phyloP scores from a whole-genome alignment of 2,113 vertebrate species.

The Chloroceryle aenea region DNA sequence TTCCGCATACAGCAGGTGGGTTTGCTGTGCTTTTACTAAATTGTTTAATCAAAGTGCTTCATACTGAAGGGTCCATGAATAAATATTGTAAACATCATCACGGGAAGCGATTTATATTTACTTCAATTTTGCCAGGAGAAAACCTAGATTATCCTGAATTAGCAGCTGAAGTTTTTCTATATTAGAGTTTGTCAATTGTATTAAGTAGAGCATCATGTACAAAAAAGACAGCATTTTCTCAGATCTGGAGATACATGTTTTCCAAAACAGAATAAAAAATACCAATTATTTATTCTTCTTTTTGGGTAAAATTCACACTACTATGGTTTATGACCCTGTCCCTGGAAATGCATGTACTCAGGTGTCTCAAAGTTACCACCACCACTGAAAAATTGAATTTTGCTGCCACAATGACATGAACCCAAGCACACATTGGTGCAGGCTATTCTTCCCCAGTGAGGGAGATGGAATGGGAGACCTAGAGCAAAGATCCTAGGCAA shows the following conservation, averaged over 20 bases:
- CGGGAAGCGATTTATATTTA: conserved; percentile 62
- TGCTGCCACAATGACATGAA: not conserved
- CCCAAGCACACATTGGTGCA: not conserved
- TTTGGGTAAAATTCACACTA: not conserved
- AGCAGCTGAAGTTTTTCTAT: conserved; percentile 14
- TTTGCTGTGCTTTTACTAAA: conserved; percentile 68
- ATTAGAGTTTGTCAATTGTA: not conserved
- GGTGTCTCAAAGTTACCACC: not conserved
- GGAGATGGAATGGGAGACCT: not conserved
- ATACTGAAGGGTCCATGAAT: conserved; percentile 65
- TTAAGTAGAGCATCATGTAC: not conserved
- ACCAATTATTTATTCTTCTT: not conserved
- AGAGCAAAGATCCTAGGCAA: not conserved
- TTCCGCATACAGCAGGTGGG: conserved; percentile 57
- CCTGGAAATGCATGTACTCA: not conserved
- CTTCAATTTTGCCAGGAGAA: conserved; percentile 47
- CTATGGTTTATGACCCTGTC: not conserved
- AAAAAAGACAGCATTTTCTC: not conserved
- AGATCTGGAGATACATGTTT: not conserved
- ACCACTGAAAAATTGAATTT: not conserved
- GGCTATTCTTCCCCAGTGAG: not conserved
- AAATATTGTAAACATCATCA: conserved; percentile 67
- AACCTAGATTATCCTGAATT: conserved; percentile 57
- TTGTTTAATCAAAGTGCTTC: conserved; percentile 71
- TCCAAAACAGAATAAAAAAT: not conserved